A percentile compares a stretch with the other conserved stretches of the same genome.
phyloP scores from a whole-genome alignment of 2,113 vertebrate species.

The Pangasianodon gigas region DNA sequence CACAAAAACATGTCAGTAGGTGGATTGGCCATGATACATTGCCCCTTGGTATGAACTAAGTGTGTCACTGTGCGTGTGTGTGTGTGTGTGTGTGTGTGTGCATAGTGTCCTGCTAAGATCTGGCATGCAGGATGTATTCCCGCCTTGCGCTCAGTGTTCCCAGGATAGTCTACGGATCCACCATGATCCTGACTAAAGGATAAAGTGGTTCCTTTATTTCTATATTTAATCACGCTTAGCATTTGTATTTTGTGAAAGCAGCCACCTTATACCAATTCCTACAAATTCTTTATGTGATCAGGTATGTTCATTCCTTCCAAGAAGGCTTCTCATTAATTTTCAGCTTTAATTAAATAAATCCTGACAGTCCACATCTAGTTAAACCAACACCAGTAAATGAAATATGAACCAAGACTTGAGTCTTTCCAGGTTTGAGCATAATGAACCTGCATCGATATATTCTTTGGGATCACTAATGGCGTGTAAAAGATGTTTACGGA shows the following conservation, averaged over 20 bases:
- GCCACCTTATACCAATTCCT: neutral
- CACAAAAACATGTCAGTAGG: neutral
- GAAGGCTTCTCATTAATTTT: neutral
- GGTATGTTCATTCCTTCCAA: neutral
- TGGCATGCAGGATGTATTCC: neutral
- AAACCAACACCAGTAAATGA: constrained; percentile 25
- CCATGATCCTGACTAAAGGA: neutral
- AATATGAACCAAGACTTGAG: constrained; percentile 25
- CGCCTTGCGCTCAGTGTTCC: neutral
- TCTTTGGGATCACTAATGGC: neutral
- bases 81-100: neutral
- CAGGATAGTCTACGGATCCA: neutral
- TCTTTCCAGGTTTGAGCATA: constrained; percentile 12
- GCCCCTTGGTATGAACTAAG: neutral
- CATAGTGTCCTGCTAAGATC: neutral
- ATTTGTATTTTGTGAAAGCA: neutral
- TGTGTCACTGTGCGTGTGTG: neutral
- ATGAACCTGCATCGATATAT: constrained; percentile 19
- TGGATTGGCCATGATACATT: neutral
- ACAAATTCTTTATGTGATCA: neutral
- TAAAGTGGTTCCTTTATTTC: neutral
- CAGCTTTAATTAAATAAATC: neutral
- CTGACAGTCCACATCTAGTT: constrained; percentile 17
- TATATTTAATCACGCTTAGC: neutral
- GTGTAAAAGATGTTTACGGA: constrained; percentile 19